A percentile compares a stretch with the other conserved stretches of the same genome.
Conservation (phyloP, 2,888 invertebrate species). For the Bhutanitis thaidina region DNA sequence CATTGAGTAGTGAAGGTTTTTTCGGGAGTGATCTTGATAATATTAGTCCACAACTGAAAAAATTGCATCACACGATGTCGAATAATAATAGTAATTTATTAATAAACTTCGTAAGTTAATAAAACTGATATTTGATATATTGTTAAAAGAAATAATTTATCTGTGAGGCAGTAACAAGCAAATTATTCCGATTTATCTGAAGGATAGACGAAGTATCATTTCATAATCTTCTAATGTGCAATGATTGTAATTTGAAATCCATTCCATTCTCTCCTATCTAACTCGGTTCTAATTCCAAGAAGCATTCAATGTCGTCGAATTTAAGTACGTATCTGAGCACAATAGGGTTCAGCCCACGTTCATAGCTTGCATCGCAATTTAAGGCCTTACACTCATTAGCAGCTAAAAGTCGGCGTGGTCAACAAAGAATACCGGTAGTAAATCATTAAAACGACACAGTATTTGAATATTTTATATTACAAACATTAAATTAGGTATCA, state of each 20-base stretch:
- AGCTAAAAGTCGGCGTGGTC: not conserved
- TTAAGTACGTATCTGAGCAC: constrained; percentile 54
- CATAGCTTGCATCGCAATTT: constrained; percentile 14
- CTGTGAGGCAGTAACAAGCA: not conserved
- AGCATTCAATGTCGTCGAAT: constrained; percentile 62
- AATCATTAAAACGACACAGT: constrained; percentile 3
- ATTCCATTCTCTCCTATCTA: constrained; percentile 37
- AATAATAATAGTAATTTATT: not conserved
- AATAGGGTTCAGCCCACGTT: constrained; percentile 61
- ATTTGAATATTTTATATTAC: no score
- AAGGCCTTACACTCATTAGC: constrained; percentile 26
- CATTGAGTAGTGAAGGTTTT: no score
- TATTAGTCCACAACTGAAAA: no score
- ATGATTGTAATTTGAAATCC: constrained; percentile 55
- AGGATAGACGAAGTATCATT: constrained; percentile 23
- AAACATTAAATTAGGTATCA: no score
- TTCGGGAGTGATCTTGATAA: no score
- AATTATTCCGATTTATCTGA: not conserved
- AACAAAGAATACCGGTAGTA: constrained; percentile 2
- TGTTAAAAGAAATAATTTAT: not conserved
- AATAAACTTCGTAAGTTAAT: not conserved
- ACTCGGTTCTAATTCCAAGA: constrained; percentile 58
- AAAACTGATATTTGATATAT: not conserved
- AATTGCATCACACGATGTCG: not conserved
- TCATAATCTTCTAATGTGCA: constrained; percentile 29